Evolutionary conservation across 2,797 vertebrate species (phyloP).

Genomic region (Ptychadena robeensis): DNA sequence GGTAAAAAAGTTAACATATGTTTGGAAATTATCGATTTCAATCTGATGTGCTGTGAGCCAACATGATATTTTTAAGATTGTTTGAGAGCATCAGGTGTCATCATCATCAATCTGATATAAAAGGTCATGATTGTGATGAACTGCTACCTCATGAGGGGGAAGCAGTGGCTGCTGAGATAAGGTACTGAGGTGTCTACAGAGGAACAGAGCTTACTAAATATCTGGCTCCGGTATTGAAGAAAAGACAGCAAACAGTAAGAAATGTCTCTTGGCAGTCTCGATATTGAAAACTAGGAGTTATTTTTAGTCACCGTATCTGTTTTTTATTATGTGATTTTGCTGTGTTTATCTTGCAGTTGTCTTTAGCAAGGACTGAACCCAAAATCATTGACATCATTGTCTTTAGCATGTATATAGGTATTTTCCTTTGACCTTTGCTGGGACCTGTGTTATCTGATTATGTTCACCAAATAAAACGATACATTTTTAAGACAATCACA

Average conservation of each 20-base stretch:
- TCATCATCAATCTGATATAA: neutral
- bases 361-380: neutral
- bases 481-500: too few species aligned
- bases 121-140: neutral
- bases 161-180: neutral
- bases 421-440: neutral
- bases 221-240: neutral
- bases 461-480: too few species aligned
- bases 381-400: constrained; percentile 8
- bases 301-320: neutral
- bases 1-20: too few species aligned
- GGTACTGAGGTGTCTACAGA: neutral
- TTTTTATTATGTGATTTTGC: neutral
- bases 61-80: too few species aligned
- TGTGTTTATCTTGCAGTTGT: neutral
- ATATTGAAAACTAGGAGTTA: neutral
- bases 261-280: neutral
- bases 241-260: neutral
- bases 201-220: neutral
- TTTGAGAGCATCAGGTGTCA: neutral
- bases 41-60: too few species aligned
- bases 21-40: too few species aligned
- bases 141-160: neutral
- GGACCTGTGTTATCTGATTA: too few species aligned
- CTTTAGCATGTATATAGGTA: neutral